phyloP scores from a whole-genome alignment of 2,113 vertebrate species.

The Marmota monax region DNA sequence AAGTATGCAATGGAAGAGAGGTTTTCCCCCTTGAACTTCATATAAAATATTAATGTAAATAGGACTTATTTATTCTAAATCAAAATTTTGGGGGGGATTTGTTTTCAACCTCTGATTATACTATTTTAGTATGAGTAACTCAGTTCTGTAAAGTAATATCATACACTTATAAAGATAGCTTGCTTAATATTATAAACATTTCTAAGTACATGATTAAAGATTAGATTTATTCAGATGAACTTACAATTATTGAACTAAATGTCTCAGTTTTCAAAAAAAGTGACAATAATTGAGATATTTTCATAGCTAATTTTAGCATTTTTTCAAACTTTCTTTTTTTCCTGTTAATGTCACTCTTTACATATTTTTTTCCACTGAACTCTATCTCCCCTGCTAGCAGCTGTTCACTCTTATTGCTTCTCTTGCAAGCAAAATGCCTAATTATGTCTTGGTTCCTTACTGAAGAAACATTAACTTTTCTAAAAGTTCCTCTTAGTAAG shows the following conservation, averaged over 20 bases:
- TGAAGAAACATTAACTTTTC: not conserved
- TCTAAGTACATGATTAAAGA: not conserved
- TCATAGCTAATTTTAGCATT: not conserved
- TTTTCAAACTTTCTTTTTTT: not conserved
- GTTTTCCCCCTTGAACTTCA: not conserved
- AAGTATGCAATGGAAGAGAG: not conserved
- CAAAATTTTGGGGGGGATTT: not conserved
- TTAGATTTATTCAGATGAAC: not conserved
- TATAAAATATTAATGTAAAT: not conserved
- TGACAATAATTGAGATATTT: not conserved
- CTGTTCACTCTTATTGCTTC: not conserved
- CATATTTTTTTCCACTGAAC: not conserved
- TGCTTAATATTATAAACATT: conserved; percentile 2
- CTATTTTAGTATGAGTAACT: not conserved
- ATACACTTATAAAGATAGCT: not conserved
- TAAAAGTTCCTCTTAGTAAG: not conserved
- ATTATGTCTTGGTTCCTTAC: not conserved
- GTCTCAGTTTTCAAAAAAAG: not conserved
- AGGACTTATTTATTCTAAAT: not conserved
- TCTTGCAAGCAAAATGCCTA: not conserved
- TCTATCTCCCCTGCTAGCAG: not conserved
- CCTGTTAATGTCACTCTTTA: not conserved
- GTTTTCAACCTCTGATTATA: not conserved
- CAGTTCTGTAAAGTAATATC: not conserved
- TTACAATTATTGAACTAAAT: not conserved